phyloP scores from a whole-genome alignment of 2,888 invertebrate species.

The Philaethria dido region DNA sequence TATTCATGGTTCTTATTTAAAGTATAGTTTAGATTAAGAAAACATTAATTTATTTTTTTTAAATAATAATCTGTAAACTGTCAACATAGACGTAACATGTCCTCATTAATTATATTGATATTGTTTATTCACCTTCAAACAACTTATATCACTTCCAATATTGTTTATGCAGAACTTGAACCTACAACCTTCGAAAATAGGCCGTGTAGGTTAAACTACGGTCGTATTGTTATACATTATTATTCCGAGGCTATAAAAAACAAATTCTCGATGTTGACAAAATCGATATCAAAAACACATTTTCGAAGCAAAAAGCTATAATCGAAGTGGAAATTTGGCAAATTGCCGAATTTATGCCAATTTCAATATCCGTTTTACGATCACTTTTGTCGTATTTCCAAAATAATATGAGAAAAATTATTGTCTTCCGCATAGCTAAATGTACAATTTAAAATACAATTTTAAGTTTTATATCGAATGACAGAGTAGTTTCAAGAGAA shows the following conservation, averaged over 20 bases:
- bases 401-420: constrained; percentile 4
- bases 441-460: neutral
- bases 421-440: neutral
- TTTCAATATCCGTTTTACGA: constrained; percentile 18
- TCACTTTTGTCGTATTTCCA: neutral
- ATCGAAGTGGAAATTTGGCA: constrained; percentile 6
- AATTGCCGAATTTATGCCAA: constrained; percentile 6
- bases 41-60: no score
- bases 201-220: neutral
- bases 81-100: no score
- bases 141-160: neutral
- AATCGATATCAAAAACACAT: constrained; percentile 9
- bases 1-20: no score
- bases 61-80: no score
- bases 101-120: neutral
- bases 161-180: constrained; percentile 1
- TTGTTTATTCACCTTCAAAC: neutral
- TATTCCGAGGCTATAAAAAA: constrained; percentile 1
- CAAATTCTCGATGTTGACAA: neutral
- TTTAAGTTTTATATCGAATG: no score
- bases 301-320: constrained; percentile 12
- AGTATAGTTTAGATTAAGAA: no score
- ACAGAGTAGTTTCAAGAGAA: no score
- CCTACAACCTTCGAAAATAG: constrained; percentile 1
- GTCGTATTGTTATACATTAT: constrained; percentile 11